Base-by-base conservation (phyloP, 1,140 invertebrate species). In the Bombus sibiricus region DNA sequence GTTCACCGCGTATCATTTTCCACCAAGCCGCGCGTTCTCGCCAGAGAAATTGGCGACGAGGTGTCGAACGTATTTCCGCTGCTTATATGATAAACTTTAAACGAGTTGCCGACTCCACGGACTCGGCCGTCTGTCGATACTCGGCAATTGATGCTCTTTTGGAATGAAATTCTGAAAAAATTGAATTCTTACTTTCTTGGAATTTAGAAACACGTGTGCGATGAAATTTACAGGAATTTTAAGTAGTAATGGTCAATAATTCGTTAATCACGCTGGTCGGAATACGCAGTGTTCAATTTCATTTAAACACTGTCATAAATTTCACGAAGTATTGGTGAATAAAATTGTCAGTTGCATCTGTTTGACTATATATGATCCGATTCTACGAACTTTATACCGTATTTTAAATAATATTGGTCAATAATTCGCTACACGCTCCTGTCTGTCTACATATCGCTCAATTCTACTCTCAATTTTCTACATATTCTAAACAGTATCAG, bases 41-140 rank as follows among this genome's bases (percentile, higher is more conserved):
- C 0, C 1, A 10, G 68, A 69, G 47, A 83, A 88, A 34, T 87
- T 88, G 57, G 2, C 75, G 34, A 69, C 34, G 41, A 79, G 41
- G 64, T 59, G 76, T 57, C 62, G 57, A 86, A 88, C 73, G 25
- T 28, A 75, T 76, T 73, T 64, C 66, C 37, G 32, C 43, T 72
- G 64, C 66, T 83, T 72, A 37, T 72, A 41, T 43, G 75, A 9
- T 39, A 75, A 88, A 88, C 86, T 88, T 88, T 88, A 72, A 69
- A 69, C 68, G 68, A 69, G 68, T 34, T 25, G 34, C 22, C 15
- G 22, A 10, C 9, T 69, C 32, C 9, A 9, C 22, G 18, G 68
- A 39, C 18, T 25, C 18, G 18, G 1, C 22, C 9, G 18, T 34
- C 2, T 37, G 3, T 0, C 34, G 32, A 34, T 68, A 8, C 32